Base-by-base conservation (phyloP, 2,113 vertebrate species). In the Anolis sagrei region DNA sequence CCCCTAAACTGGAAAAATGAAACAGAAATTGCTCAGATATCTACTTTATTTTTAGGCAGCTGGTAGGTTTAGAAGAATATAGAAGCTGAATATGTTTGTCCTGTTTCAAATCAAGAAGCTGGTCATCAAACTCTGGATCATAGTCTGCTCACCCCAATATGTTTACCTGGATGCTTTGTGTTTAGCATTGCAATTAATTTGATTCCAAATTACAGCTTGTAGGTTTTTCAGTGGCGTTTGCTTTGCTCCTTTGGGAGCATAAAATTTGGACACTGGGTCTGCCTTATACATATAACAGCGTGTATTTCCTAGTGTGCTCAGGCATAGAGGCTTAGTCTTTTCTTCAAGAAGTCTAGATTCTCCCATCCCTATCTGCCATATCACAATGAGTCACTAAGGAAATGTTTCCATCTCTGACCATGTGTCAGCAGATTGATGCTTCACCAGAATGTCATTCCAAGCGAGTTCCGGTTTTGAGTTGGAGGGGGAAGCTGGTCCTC, bases 391-490 rank as follows among this genome's bases (percentile, higher is more conserved):
- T 79, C 19, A 62, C 68, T n/a, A 9, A 79, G 10, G 1, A 84
- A 86, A 76, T 3, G 21, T 58, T 88, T 27, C 49, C 64, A 69
- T 36, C 32, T 58, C 83, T 84, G 76, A 69, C 13, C n/a, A 69
- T 78, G 48, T 39, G 83, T 70, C 48, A 78, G 32, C 62, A 58
- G 76, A 13, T 69, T 54, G 75, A 54, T 36, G 66, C 23, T 54
- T 49, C 19, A 69, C 44, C 62, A 54, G 32, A 23, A 77, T 54
- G 49, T 64, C 49, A 49, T 48, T 39, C 62, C 62, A 69, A 11
- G 8, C 11, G n/a, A 69, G 75, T 70, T 78, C n/a, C 23, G 1
- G 16, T 51, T 76, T 36, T 0, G 0, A 27, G 27, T 29, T 29
- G 64, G 61, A 27, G 27, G 66, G 76, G 0, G 39, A 58, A 72